phyloP scores from a whole-genome alignment of 2,888 invertebrate genomes.

The Charanyca ferruginea region DNA sequence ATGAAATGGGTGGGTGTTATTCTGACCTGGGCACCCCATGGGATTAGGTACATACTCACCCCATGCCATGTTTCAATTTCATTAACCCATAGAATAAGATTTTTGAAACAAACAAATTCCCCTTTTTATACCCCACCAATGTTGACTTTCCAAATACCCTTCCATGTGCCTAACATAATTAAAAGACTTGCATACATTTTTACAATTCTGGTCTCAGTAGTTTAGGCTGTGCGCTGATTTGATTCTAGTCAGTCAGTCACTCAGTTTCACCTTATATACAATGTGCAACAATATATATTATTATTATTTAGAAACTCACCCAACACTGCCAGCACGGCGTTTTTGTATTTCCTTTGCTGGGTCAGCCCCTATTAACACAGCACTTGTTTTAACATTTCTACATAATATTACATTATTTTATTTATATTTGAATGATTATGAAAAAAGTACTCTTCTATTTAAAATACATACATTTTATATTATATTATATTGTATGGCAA shows the following conservation, averaged over 20 bases:
- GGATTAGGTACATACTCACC: background rate
- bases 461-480: no score
- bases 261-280: background rate
- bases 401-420: background rate
- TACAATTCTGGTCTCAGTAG: background rate
- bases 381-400: slow-evolving; percentile 11
- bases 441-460: background rate
- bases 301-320: slow-evolving; percentile 90
- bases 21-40: no score
- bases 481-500: slow-evolving; percentile 12
- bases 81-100: background rate
- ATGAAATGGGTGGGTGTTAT: no score
- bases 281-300: background rate
- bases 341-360: slow-evolving; percentile 95
- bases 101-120: background rate
- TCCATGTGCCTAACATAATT: background rate
- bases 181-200: background rate
- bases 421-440: background rate
- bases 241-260: background rate
- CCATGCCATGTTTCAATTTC: no score
- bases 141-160: background rate
- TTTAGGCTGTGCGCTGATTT: background rate
- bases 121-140: background rate
- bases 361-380: slow-evolving; percentile 93
- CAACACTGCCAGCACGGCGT: slow-evolving; percentile 95